Percentiles rank a stretch among this genome's conserved stretches.
Conservation (phyloP, 2,113 vertebrate species). For the Aegypius monachus region DNA sequence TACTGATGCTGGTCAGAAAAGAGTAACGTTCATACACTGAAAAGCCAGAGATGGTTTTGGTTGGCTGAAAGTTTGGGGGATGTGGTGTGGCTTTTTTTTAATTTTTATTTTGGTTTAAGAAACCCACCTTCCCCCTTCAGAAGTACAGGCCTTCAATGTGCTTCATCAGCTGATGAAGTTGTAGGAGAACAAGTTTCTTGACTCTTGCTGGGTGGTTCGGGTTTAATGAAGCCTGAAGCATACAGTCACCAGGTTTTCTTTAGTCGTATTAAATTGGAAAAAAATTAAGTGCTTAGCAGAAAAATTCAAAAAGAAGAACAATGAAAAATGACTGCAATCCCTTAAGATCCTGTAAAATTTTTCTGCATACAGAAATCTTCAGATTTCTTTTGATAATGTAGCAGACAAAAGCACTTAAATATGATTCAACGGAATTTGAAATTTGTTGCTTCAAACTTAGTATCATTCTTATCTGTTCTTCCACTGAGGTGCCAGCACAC, state of each 20-base stretch:
- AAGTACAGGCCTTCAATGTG: neutral
- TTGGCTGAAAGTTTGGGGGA: neutral
- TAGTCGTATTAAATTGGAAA: neutral
- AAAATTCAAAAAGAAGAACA: neutral
- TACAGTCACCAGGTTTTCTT: neutral
- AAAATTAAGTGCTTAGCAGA: neutral
- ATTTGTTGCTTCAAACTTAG: neutral
- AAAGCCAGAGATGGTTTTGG: neutral
- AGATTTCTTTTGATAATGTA: neutral
- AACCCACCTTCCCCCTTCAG: neutral
- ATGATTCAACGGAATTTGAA: neutral
- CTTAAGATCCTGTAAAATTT: neutral
- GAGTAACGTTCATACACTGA: neutral
- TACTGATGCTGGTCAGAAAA: neutral
- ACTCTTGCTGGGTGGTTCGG: neutral
- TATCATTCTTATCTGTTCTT: neutral
- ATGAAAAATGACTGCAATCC: neutral
- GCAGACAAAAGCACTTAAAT: neutral
- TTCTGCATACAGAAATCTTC: neutral
- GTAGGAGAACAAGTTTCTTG: neutral
- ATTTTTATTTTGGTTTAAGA: neutral
- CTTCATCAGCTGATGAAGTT: neutral
- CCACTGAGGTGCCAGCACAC: neutral
- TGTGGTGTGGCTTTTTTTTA: neutral
- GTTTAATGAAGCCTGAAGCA: neutral